Evolutionary conservation across 1,140 invertebrate genomes (phyloP), one percentile per base, ranked within the genome.

Genomic region (Pachyrhynchus sulphureomaculatus): DNA sequence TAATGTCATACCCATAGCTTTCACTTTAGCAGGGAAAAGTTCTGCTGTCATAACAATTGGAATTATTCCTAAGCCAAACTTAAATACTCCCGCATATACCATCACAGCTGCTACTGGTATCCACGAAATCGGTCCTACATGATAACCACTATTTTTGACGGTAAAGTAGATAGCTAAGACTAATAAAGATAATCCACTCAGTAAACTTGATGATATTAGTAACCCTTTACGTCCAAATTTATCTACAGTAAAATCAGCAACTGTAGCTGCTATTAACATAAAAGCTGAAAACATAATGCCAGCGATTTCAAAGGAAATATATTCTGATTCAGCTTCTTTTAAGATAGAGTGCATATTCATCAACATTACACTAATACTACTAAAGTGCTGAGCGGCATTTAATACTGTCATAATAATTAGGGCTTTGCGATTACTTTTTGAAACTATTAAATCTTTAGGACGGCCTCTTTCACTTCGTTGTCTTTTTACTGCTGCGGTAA

Each of bases 41-140:
- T 89, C 85, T 12, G 78, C 82, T 66, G 88, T 84, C 66, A 90
- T 78, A 5, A 90, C 80, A 80, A 87, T 88, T 0, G 88, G 88
- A 41, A 91, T 84, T 8, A 89, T 68, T 20, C 75, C 72, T 13
- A 73, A 48, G 44, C 76, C 74, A 42, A 68, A 70, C 51, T 74
- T 73, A 52, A 75, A 74, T 20, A 69, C 67, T 34, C 61, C 56
- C 1, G 70, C 70, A 59, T 74, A 75, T 2, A 72, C 39, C 66
- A 75, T 68, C 1, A 74, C 70, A 2, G 70, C 62, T 6, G 61
- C 68, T 9, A 75, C 64, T 0, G 74, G 74, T 15, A 75, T 62
- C 74, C 74, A 75, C 17, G 60, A 69, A 23, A 63, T 57, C 1
- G 10, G 15, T 0, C 13, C 33, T 1, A 68, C 62, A 23, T 70